Base-by-base conservation (phyloP, 2,113 vertebrate species). In the Falco punctatus region DNA sequence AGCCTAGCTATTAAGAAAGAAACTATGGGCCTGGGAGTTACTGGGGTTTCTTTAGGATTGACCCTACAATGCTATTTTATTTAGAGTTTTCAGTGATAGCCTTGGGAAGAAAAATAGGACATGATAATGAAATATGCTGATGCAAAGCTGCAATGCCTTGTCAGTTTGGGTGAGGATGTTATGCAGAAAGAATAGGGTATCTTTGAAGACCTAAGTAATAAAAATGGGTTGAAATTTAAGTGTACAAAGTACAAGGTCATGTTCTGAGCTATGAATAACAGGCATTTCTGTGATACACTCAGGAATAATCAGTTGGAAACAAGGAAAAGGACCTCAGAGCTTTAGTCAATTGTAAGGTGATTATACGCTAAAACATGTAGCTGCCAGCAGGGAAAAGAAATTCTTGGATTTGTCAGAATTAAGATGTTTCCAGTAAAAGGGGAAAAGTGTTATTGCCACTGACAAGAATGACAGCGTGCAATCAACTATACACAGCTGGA, bases 151-250 rank as follows among this genome's bases (percentile, higher is more conserved):
- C 0, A 0, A 7, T 78, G 9, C 40, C 6, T 38, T 84, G 9
- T 74, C 32, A 46, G 1, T 62, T 57, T 0, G 1, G 6, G 8
- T 70, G 46, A 90, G 32, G 38, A 51, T 28, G 24, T 67, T 0
- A 0, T 46, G 18, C 16, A 67, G 52, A 87, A 91, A 54, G 52
- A 64, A 57, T 2, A 71, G 20, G 19, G 12, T 67, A 14, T 28
- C 48, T 89, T 62, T 67, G 38, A 78, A 64, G 20, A 72, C 10
- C 51, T 83, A 18, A 33, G 13, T 49, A 46, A 89, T 30, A 66
- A 77, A 94, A 84, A 49, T 32, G 6, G 13, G 16, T 40, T 74
- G 77, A 58, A 81, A 91, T 86, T 61, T 74, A 48, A 62, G 14
- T 24, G 27, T 71, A n/a, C 7, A 44, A 81, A 81, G 11, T 32